Conservation (phyloP, 2,888 invertebrate genomes). For the Polydesmus complanatus region DNA sequence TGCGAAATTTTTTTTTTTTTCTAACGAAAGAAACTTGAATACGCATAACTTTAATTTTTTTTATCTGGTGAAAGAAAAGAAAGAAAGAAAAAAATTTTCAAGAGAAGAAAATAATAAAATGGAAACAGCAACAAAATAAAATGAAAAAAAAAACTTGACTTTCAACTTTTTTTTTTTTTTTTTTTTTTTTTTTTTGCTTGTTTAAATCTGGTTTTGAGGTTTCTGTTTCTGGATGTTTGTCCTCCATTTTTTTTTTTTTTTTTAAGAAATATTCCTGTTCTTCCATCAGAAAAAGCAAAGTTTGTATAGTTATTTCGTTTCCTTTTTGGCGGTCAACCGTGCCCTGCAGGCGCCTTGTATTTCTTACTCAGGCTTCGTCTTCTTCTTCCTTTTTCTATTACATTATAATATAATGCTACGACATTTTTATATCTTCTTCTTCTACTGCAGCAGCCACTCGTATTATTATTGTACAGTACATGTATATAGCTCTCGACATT, state of each 20-base stretch:
- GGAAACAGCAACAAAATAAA: not conserved
- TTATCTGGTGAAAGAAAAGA: not conserved
- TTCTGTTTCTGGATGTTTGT: slow-evolving; percentile 7
- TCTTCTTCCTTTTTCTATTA: not conserved
- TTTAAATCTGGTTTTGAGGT: not conserved
- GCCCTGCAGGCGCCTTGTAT: not conserved
- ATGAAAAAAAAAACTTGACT: not conserved
- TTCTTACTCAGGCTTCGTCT: not conserved
- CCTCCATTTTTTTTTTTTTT: slow-evolving; percentile 19
- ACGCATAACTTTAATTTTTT: too few species aligned
- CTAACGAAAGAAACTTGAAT: too few species aligned
- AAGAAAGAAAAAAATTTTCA: not conserved
- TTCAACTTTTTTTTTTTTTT: not conserved
- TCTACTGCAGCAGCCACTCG: too few species aligned
- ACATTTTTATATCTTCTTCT: too few species aligned
- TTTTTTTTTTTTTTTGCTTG: too few species aligned
- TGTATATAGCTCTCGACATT: too few species aligned
- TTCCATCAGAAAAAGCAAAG: not conserved
- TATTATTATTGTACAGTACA: too few species aligned
- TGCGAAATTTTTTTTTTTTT: too few species aligned
- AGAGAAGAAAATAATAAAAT: not conserved
- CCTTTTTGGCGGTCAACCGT: not conserved
- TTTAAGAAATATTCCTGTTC: not conserved
- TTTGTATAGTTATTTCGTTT: not conserved
- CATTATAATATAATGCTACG: too few species aligned